Conservation (phyloP, 2,888 invertebrate species). For the Listrodromus nycthemerus region DNA sequence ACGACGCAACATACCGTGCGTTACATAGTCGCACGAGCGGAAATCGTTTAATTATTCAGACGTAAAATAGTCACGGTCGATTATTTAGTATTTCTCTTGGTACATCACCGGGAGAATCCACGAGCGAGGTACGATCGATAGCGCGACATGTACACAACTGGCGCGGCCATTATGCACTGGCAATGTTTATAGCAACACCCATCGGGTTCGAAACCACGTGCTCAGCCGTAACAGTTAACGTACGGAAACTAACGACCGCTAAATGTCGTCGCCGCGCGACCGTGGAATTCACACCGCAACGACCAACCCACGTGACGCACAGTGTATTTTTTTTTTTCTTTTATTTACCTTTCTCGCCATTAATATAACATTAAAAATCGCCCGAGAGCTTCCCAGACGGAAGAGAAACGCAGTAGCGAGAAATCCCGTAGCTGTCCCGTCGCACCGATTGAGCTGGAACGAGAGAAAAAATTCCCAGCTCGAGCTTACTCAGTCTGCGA, state of each 20-base stretch:
- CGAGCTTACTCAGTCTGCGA: background rate
- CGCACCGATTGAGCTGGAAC: background rate
- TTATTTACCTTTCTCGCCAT: background rate
- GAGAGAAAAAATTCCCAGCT: background rate
- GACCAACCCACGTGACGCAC: background rate
- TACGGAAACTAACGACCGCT: constrained; percentile 55
- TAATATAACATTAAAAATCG: background rate
- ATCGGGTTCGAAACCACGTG: constrained; percentile 53
- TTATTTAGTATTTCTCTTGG: constrained; percentile 13
- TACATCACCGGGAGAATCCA: background rate
- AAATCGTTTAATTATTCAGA: constrained; percentile 2
- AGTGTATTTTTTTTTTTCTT: background rate
- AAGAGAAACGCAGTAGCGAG: too few species aligned
- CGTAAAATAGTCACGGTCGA: background rate
- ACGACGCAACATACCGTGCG: background rate
- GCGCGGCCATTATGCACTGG: constrained; percentile 18
- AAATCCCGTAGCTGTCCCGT: background rate
- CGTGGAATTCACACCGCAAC: background rate
- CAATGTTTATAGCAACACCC: constrained; percentile 29
- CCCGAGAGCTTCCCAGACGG: background rate
- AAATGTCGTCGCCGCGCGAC: constrained; percentile 25
- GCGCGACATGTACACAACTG: constrained; percentile 44
- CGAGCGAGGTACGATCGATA: constrained; percentile 30
- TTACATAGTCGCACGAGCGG: background rate
- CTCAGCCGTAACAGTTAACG: constrained; percentile 50